phyloP scores from a whole-genome alignment of 2,113 vertebrate species.

The Pontoporia blainvillei region DNA sequence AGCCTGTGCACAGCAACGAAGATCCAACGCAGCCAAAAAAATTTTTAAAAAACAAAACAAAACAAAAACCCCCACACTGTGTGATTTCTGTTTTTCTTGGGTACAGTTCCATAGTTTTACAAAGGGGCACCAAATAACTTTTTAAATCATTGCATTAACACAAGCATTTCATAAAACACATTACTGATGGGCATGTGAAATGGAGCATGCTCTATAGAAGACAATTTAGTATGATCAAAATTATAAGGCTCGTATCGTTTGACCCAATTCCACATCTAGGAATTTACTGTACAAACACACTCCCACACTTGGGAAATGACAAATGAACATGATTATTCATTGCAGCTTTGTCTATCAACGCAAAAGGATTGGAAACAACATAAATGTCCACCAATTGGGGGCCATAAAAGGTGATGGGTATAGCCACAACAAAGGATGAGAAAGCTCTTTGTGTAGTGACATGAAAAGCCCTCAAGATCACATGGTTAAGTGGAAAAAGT shows the following conservation, averaged over 20 bases:
- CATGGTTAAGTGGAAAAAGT: neutral
- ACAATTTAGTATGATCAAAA: neutral
- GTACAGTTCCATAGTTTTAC: neutral
- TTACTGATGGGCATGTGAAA: neutral
- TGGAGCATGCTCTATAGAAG: neutral
- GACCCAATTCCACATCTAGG: conserved; percentile 29
- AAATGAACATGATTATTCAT: conserved; percentile 11
- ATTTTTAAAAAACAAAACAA: too few species aligned
- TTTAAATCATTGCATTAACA: neutral
- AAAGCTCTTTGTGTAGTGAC: neutral
- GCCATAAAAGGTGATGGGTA: neutral
- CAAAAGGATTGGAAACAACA: neutral
- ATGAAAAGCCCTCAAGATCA: neutral
- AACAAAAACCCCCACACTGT: neutral
- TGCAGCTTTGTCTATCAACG: conserved; percentile 21
- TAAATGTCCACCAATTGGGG: neutral
- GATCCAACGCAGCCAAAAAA: too few species aligned
- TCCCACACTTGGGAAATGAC: conserved; percentile 49
- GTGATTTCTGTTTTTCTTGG: neutral
- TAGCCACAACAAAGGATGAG: neutral
- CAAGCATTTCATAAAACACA: neutral
- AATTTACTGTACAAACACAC: conserved; percentile 59
- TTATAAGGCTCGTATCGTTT: neutral
- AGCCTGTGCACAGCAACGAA: too few species aligned
- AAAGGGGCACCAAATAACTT: neutral